Evolutionary conservation across 2,797 vertebrate genomes (phyloP).

Genomic region (Tolypeutes matacus): DNA sequence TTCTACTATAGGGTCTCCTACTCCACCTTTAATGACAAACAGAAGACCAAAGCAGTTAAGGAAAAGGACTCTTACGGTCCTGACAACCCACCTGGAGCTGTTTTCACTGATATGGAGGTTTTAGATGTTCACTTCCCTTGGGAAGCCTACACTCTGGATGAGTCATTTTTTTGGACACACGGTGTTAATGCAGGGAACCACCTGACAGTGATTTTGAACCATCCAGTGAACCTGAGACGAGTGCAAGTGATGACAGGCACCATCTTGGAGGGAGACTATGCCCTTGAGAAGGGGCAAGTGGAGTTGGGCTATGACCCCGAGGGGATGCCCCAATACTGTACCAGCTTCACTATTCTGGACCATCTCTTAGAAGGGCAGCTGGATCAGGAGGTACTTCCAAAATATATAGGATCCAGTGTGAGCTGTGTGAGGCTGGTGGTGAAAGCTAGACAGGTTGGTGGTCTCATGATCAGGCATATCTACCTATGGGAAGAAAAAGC

Average conservation of each 20-base stretch:
- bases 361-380: constrained; percentile 88
- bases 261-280: constrained; percentile 76
- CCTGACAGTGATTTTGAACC: constrained; percentile 88
- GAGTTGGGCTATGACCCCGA: constrained; percentile 86
- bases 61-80: constrained; percentile 73
- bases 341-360: constrained; percentile 87
- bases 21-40: constrained; percentile 88
- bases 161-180: constrained; percentile 92
- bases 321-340: constrained; percentile 75
- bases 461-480: constrained; percentile 69
- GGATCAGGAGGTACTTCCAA: constrained; percentile 78
- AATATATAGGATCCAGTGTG: background rate
- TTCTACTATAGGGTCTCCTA: constrained; percentile 92
- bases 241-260: constrained; percentile 90
- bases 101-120: constrained; percentile 86
- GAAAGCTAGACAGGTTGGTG: background rate
- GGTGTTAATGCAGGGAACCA: constrained; percentile 85
- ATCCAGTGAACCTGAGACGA: constrained; percentile 81
- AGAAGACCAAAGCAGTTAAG: constrained; percentile 86
- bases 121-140: constrained; percentile 86
- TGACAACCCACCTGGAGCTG: constrained; percentile 84
- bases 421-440: constrained; percentile 90
- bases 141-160: constrained; percentile 88
- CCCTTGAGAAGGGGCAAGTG: constrained; percentile 88
- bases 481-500: constrained; percentile 64